Percentiles rank a stretch among this genome's conserved stretches.
These are phyloP conservation scores for Brachyistius frenatus DNA, from an alignment of 2,113 vertebrate genomes.

Conservation along the genomic window DNA sequence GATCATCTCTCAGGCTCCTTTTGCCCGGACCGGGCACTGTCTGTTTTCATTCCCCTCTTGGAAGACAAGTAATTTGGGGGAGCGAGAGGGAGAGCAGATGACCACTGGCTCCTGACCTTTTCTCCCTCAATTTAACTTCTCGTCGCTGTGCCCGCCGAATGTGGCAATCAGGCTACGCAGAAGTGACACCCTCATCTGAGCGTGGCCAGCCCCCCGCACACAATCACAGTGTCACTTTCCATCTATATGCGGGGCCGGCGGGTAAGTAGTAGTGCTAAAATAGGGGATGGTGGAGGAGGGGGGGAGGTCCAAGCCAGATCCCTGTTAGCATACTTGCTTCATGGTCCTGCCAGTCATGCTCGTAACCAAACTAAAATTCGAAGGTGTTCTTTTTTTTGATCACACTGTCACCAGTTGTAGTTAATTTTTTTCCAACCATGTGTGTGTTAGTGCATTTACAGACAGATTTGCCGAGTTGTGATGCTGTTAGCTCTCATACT, in stretches of 20 bases:
- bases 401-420: neutral
- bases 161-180: conserved; percentile 83
- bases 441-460: neutral
- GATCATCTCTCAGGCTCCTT: conserved; percentile 77
- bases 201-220: conserved; percentile 62
- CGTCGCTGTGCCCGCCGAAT: conserved; percentile 72
- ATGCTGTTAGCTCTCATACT: conserved; percentile 25
- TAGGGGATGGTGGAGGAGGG: conserved; percentile 18
- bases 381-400: neutral
- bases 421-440: neutral
- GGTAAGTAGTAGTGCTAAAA: conserved; percentile 49
- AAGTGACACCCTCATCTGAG: conserved; percentile 88
- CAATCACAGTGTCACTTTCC: conserved; percentile 84
- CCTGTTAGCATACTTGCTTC: conserved; percentile 58
- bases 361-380: conserved; percentile 6
- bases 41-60: conserved; percentile 84
- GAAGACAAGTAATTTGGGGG: conserved; percentile 81
- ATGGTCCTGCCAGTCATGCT: conserved; percentile 26
- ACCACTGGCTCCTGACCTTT: conserved; percentile 89
- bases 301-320: conserved; percentile 23
- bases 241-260: conserved; percentile 67
- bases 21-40: conserved; percentile 76
- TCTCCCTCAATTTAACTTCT: conserved; percentile 89
- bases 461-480: neutral
- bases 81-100: conserved; percentile 83